Evolutionary conservation across 2,888 invertebrate species (phyloP).

Genomic region (Dione juno): DNA sequence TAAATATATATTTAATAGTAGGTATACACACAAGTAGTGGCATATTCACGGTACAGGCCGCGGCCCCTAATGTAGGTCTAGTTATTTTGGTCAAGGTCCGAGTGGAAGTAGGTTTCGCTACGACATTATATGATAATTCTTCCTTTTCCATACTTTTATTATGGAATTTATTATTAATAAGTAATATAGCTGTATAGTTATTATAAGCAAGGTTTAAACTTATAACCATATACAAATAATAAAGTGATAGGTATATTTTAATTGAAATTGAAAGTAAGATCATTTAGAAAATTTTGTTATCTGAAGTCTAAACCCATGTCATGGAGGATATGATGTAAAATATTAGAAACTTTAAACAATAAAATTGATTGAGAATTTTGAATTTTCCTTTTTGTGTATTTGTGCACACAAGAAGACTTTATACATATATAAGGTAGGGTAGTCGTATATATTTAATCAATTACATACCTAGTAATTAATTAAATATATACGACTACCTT

Average conservation of each 20-base stretch:
- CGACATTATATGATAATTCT: slow-evolving; percentile 36
- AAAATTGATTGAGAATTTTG: too few relatives aligned
- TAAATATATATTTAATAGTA: slow-evolving; percentile 25
- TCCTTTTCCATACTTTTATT: slow-evolving; percentile 34
- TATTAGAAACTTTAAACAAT: too few relatives aligned
- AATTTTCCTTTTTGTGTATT: too few relatives aligned
- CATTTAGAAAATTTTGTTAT: background rate
- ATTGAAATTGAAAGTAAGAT: background rate
- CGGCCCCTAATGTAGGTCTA: slow-evolving; percentile 43
- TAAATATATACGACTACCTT: too few relatives aligned
- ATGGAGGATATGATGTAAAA: too few relatives aligned
- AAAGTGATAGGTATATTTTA: background rate
- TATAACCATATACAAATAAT: background rate
- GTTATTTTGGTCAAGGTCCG: slow-evolving; percentile 47
- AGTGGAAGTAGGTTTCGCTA: slow-evolving; percentile 40
- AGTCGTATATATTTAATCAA: too few relatives aligned
- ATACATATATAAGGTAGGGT: too few relatives aligned
- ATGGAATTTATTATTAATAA: background rate
- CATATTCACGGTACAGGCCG: slow-evolving; percentile 36
- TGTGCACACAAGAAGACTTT: too few relatives aligned
- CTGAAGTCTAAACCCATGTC: background rate
- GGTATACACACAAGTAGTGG: slow-evolving; percentile 30
- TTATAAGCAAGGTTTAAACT: background rate
- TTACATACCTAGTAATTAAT: too few relatives aligned
- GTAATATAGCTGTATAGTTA: background rate